These are phyloP conservation scores for Xenopus petersii DNA, from an alignment of 2,797 vertebrate genomes.

Conservation along the genomic window DNA sequence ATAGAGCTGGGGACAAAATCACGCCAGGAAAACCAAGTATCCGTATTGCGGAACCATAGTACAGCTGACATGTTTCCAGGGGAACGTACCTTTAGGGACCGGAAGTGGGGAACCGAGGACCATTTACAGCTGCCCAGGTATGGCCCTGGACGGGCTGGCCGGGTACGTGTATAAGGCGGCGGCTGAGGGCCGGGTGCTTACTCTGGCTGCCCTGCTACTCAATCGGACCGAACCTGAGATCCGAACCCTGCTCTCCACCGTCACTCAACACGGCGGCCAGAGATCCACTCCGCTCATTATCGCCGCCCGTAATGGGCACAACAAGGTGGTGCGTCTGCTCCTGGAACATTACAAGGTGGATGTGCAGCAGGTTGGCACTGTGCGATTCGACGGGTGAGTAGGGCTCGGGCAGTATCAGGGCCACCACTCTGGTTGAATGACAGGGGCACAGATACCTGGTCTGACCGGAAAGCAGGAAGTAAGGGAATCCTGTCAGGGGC, in stretches of 20 bases:
- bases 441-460: not conserved
- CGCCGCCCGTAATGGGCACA: conserved; percentile 90
- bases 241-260: conserved; percentile 79
- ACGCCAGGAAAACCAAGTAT: too few relatives aligned
- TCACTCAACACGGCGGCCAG: conserved; percentile 88
- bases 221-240: conserved; percentile 87
- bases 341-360: conserved; percentile 91
- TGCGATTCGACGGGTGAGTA: conserved; percentile 89
- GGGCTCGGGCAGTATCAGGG: too few relatives aligned
- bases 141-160: conserved; percentile 84
- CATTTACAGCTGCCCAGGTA: conserved; percentile 19
- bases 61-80: not conserved
- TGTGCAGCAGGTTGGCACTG: conserved; percentile 92
- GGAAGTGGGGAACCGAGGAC: conserved; percentile 24
- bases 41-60: not conserved
- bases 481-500: too few relatives aligned
- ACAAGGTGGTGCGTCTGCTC: conserved; percentile 92
- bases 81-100: not conserved
- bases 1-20: too few relatives aligned
- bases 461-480: not conserved
- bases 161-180: conserved; percentile 93
- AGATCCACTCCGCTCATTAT: conserved; percentile 93
- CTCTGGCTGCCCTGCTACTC: conserved; percentile 89
- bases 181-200: conserved; percentile 94
- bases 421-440: too few relatives aligned